These are phyloP conservation scores for Aphidoletes aphidimyza DNA, from an alignment of 2,888 invertebrate species.

Conservation along the genomic window DNA sequence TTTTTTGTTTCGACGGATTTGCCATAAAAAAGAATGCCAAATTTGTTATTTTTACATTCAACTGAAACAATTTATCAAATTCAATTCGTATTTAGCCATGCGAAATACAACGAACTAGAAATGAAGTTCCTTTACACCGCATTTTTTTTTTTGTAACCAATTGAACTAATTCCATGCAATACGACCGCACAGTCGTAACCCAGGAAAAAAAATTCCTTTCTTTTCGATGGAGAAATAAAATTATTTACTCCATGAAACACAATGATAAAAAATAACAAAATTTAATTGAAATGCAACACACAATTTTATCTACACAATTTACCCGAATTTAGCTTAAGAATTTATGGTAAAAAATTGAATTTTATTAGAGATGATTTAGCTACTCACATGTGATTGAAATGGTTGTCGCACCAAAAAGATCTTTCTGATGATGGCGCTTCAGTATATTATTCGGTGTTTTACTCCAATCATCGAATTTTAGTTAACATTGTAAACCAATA, in stretches of 20 bases:
- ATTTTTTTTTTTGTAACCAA: slow-evolving; percentile 41
- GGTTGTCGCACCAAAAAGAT: slow-evolving; percentile 88
- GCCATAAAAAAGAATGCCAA: not conserved
- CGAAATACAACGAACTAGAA: slow-evolving; percentile 27
- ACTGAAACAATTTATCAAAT: not conserved
- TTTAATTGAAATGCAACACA: not conserved
- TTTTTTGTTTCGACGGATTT: not conserved
- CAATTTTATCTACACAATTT: slow-evolving; percentile 50
- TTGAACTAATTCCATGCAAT: slow-evolving; percentile 18
- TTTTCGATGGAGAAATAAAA: not conserved
- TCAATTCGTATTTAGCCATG: not conserved
- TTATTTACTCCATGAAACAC: slow-evolving; percentile 12
- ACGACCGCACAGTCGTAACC: slow-evolving; percentile 20
- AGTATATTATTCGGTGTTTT: slow-evolving; percentile 54
- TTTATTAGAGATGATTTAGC: slow-evolving; percentile 56
- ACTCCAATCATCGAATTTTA: not conserved
- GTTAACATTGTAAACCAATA: not conserved
- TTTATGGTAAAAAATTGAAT: slow-evolving; percentile 52
- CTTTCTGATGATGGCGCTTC: slow-evolving; percentile 58
- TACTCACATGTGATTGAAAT: slow-evolving; percentile 91
- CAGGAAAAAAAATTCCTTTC: too few species aligned
- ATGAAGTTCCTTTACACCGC: slow-evolving; percentile 40
- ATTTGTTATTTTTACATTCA: not conserved
- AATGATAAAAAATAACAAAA: not conserved
- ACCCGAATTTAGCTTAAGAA: not conserved